phyloP scores from a whole-genome alignment of 2,888 invertebrate genomes.

The Crematogaster levior region DNA sequence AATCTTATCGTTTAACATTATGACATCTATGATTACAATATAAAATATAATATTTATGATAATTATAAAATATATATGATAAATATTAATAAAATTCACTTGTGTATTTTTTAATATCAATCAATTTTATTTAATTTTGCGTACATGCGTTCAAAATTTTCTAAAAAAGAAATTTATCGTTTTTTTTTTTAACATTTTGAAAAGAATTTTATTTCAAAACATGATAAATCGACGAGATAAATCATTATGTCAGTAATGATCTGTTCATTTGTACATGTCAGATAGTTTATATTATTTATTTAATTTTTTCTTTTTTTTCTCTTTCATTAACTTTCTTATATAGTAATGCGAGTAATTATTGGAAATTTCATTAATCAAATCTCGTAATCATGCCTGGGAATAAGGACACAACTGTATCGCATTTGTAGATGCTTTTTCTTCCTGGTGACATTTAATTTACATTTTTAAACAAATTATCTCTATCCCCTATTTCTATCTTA shows the following conservation, averaged over 20 bases:
- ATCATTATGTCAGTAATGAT: too few species aligned
- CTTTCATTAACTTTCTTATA: not conserved
- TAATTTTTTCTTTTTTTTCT: not conserved
- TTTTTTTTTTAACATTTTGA: not conserved
- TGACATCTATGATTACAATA: not conserved
- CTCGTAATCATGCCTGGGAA: slow-evolving; percentile 24
- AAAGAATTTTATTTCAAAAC: not conserved
- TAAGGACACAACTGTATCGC: not conserved
- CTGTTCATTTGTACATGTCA: not conserved
- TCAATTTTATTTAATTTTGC: not conserved
- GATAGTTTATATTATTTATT: not conserved
- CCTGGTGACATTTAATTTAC: not conserved
- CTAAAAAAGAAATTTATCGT: not conserved
- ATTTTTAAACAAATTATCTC: slow-evolving; percentile 4
- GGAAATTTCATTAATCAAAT: slow-evolving; percentile 2
- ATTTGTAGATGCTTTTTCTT: not conserved
- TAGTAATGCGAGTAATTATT: not conserved
- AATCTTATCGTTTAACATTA: not conserved
- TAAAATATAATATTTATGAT: not conserved
- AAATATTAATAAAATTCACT: not conserved
- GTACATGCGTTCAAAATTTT: not conserved
- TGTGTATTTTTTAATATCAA: not conserved
- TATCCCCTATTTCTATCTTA: too few species aligned
- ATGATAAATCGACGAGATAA: too few species aligned
- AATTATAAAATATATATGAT: too few species aligned